These are phyloP conservation scores for Galaxias olidus DNA, from an alignment of 2,797 vertebrate genomes.

Conservation along the genomic window DNA sequence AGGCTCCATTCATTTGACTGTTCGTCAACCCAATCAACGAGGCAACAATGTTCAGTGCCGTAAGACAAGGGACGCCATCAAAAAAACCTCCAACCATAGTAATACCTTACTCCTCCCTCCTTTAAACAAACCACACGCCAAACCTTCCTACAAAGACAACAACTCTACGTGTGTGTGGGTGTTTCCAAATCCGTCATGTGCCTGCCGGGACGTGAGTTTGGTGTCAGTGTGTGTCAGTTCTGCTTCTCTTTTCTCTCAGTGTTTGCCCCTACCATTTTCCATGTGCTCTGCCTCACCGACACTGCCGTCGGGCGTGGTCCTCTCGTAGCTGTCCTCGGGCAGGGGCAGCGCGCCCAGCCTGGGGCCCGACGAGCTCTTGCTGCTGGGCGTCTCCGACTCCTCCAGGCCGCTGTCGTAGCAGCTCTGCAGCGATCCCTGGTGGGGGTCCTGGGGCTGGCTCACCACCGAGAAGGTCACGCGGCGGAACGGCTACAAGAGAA, in stretches of 20 bases:
- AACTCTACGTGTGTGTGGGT: constrained; percentile 34
- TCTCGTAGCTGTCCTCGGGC: constrained; percentile 99
- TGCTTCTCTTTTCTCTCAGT: constrained; percentile 73
- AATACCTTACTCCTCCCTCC: too few relatives aligned
- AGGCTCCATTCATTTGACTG: too few relatives aligned
- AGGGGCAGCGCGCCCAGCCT: constrained; percentile 98
- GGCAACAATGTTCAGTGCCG: too few relatives aligned
- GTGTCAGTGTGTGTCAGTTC: constrained; percentile 39
- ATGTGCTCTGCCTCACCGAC: constrained; percentile 99
- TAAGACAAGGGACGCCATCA: too few relatives aligned
- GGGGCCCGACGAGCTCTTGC: constrained; percentile 99
- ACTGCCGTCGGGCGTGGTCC: constrained; percentile 99
- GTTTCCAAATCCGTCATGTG: constrained; percentile 4
- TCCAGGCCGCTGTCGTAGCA: constrained; percentile 99
- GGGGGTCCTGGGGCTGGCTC: constrained; percentile 99
- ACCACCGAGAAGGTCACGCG: constrained; percentile 99
- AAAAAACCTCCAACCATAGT: too few relatives aligned
- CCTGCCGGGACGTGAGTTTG: constrained; percentile 48
- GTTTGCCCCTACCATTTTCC: constrained; percentile 99
- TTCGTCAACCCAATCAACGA: too few relatives aligned
- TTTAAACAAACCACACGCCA: too few relatives aligned
- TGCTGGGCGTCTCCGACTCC: constrained; percentile 99
- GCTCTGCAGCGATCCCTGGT: constrained; percentile 99
- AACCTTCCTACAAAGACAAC: too few relatives aligned
- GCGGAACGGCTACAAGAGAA: constrained; percentile 99